Evolutionary conservation across 2,888 invertebrate species (phyloP).

Genomic region (Pollenia labialis): DNA sequence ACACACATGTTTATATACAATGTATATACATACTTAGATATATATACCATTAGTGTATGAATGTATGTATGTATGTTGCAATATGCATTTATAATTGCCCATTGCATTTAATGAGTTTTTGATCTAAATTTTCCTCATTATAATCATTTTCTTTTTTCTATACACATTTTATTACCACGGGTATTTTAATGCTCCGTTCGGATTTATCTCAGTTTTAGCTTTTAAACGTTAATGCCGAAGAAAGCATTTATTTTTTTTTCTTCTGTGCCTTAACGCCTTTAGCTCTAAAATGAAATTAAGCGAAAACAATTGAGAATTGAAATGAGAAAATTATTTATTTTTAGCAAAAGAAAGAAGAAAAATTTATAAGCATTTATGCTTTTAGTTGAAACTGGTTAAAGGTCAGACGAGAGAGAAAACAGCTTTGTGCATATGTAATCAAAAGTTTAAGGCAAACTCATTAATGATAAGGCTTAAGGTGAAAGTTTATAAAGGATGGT

Average conservation of each 20-base stretch:
- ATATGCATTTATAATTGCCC: not conserved
- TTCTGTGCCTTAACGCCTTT: conserved; percentile 56
- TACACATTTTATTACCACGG: no score
- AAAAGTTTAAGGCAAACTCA: conserved; percentile 18
- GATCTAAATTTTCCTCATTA: conserved; percentile 57
- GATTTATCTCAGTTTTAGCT: not conserved
- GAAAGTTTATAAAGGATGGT: no score
- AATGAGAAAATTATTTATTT: conserved; percentile 42
- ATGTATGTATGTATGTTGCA: not conserved
- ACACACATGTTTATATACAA: conserved; percentile 20
- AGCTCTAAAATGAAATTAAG: conserved; percentile 58
- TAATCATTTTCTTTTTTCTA: conserved; percentile 11
- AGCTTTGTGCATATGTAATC: conserved; percentile 48
- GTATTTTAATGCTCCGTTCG: no score
- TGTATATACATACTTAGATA: not conserved
- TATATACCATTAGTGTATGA: not conserved
- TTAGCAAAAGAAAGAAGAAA: not conserved
- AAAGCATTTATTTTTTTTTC: conserved; percentile 19
- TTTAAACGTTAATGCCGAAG: conserved; percentile 13
- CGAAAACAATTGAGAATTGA: conserved; percentile 24
- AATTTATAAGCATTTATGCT: not conserved
- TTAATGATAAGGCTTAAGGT: conserved; percentile 1
- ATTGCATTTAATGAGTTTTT: conserved; percentile 62
- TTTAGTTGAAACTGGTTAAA: conserved; percentile 48
- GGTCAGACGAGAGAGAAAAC: conserved; percentile 7